Evolutionary conservation across 2,888 invertebrate species (phyloP), one percentile per base, ranked within the genome.

Genomic region (Cryptus armator): DNA sequence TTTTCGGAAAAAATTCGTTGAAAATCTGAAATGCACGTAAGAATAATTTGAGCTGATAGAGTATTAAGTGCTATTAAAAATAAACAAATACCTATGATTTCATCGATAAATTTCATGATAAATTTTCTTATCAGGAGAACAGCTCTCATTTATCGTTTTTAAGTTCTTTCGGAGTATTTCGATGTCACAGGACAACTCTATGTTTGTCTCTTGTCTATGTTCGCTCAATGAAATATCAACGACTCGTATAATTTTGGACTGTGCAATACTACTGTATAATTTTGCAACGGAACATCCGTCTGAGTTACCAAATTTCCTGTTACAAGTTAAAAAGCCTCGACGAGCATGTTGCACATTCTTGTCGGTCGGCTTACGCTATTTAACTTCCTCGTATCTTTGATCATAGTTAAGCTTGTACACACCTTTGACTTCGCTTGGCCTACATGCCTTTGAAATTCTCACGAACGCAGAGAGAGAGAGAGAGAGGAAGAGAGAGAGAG

Each of bases 361-460:
- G 46, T 64, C 44, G 19, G 74, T 46, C 44, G 44, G 71, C 71
- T 76, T 82, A 56, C 70, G 44, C 82, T 71, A 66, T 81, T 81
- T 62, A 64, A 70, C 74, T 62, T 62, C 10, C 9, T 7, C 59
- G 53, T 67, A 67, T 59, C 84, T 84, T 81, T 84, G 84, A 84
- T 84, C 81, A 71, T 75, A 32, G 66, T 66, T 77, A 37, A 81
- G 76, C 81, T 44, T 66, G 76, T 46, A 16, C 62, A 76, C 81
- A 72, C 67, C 62, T 84, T 84, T 84, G 81, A 84, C 75, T 70
- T n/a, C 59, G 68, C 71, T 84, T 84, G 84, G 72, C 81, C 84
- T 81, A 84, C 51, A 81, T 84, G 84, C 77, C 81, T 81, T 81
- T 81, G 84, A 76, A 75, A 80, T 51, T 71, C 43, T 56, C 51